Evolutionary conservation across 1,140 invertebrate species (phyloP).

Genomic region (Orius insidiosus): DNA sequence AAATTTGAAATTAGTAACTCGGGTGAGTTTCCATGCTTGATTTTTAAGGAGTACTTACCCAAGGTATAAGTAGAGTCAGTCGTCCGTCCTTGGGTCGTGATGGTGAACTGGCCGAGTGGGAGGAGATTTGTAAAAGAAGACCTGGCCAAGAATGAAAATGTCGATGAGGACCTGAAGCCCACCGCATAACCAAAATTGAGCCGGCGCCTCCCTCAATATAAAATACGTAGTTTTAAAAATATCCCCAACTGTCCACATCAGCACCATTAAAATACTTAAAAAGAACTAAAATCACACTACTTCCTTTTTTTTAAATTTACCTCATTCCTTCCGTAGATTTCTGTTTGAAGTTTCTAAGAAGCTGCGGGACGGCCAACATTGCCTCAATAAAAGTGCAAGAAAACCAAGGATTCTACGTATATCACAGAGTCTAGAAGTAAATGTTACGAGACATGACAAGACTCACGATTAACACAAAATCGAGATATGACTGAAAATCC

Average conservation of each 20-base stretch:
- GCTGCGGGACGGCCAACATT: slow-evolving; percentile 85
- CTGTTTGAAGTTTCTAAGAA: slow-evolving; percentile 70
- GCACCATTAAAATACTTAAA: slow-evolving; percentile 76
- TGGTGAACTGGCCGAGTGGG: slow-evolving; percentile 7
- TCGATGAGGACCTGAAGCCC: slow-evolving; percentile 78
- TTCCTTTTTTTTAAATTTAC: slow-evolving; percentile 35
- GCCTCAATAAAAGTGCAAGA: slow-evolving; percentile 91
- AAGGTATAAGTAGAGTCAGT: slow-evolving; percentile 17
- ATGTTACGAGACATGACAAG: slow-evolving; percentile 67
- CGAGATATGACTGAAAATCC: slow-evolving; percentile 89
- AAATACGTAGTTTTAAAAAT: slow-evolving; percentile 96
- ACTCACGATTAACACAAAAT: slow-evolving; percentile 79
- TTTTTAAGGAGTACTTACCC: slow-evolving; percentile 3
- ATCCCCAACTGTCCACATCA: slow-evolving; percentile 91
- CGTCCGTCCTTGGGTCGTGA: slow-evolving; percentile 12
- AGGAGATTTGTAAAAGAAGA: slow-evolving; percentile 27
- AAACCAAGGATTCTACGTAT: slow-evolving; percentile 85
- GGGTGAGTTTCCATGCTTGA: no score
- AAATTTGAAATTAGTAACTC: neutral
- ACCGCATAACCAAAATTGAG: slow-evolving; percentile 95
- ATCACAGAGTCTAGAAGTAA: slow-evolving; percentile 64
- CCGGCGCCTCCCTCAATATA: slow-evolving; percentile 67
- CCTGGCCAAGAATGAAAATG: slow-evolving; percentile 64
- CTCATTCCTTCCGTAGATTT: slow-evolving; percentile 95
- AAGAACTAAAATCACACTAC: slow-evolving; percentile 1